These are phyloP conservation scores for Chascanopsetta lugubris DNA, from an alignment of 2,113 vertebrate species.

Conservation along the genomic window DNA sequence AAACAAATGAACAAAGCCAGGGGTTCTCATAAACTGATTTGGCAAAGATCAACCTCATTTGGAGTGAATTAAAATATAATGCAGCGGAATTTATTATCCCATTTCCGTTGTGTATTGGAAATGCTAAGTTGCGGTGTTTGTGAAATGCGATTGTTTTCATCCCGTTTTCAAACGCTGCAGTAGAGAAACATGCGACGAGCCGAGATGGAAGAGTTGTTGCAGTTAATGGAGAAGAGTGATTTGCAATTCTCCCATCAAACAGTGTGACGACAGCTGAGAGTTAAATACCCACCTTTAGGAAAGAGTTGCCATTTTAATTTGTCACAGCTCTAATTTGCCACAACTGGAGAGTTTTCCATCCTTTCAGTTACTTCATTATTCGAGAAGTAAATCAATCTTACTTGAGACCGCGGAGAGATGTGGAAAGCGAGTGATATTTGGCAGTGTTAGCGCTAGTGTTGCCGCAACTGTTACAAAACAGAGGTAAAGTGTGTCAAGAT, in stretches of 20 bases:
- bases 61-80: conserved; percentile 65
- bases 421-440: neutral
- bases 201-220: conserved; percentile 27
- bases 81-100: conserved; percentile 59
- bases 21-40: conserved; percentile 71
- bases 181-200: conserved; percentile 23
- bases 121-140: conserved; percentile 22
- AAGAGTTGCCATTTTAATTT: conserved; percentile 31
- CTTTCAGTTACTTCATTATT: conserved; percentile 31
- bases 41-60: conserved; percentile 67
- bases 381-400: conserved; percentile 1
- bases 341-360: conserved; percentile 15
- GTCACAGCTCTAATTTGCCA: conserved; percentile 37
- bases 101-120: conserved; percentile 41
- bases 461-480: neutral
- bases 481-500: neutral
- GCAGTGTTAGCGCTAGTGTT: neutral
- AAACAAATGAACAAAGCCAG: conserved; percentile 75
- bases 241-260: conserved; percentile 30
- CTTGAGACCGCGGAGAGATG: neutral
- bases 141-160: conserved; percentile 6
- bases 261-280: conserved; percentile 25
- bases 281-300: conserved; percentile 23
- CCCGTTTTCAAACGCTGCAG: conserved; percentile 3
- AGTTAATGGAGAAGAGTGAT: conserved; percentile 16